phyloP scores from a whole-genome alignment of 2,888 invertebrate species.

The Mantis religiosa region DNA sequence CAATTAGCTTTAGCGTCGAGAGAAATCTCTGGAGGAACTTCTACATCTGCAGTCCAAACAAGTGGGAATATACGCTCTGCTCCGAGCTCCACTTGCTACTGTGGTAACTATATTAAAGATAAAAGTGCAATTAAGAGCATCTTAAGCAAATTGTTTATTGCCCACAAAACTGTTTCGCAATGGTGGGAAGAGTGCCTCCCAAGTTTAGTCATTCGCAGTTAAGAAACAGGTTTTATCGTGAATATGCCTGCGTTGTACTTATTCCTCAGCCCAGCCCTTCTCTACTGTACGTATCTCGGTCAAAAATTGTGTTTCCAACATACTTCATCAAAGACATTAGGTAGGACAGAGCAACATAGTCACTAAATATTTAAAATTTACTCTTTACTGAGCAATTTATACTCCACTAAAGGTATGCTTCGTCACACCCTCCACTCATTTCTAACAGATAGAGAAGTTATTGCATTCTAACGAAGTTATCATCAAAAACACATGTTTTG shows the following conservation, averaged over 20 bases:
- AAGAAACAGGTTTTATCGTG: neutral
- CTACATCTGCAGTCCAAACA: neutral
- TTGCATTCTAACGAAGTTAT: no score
- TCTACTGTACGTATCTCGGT: neutral
- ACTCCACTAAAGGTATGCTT: no score
- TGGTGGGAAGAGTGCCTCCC: neutral
- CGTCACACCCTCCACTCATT: fast-evolving
- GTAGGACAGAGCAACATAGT: no score
- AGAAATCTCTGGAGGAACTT: neutral
- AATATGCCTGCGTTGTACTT: no score
- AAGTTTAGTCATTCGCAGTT: neutral
- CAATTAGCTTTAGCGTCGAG: neutral
- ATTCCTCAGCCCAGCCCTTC: neutral
- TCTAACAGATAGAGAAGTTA: no score
- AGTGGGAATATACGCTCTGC: neutral
- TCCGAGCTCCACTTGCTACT: neutral
- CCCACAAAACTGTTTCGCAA: neutral
- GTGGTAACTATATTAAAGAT: neutral
- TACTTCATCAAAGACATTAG: no score
- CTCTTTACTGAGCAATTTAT: no score
- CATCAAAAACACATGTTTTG: no score
- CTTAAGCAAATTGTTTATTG: neutral
- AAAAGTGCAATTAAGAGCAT: neutral
- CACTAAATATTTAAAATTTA: no score
- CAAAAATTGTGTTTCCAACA: no score